Base-by-base conservation (phyloP, 2,888 invertebrate species). In the Boloria euphrosyne region DNA sequence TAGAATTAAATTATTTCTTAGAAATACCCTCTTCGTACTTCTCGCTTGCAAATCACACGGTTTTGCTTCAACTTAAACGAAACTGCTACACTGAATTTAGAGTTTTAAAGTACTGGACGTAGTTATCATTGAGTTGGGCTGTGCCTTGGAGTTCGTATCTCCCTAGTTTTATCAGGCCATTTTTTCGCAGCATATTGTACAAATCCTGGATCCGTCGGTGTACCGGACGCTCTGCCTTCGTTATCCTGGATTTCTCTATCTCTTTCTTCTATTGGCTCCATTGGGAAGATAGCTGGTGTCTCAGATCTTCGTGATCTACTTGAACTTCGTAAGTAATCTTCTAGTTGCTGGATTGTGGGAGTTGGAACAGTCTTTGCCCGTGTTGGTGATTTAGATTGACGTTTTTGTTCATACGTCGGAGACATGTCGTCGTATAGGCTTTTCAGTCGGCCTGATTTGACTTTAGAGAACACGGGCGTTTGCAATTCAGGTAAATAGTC, bases 181-280 rank as follows among this genome's bases (percentile, higher is more conserved):
- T 94, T 93, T 70, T 93, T 94, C 0, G 95, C 96, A 0, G 95
- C 94, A 78, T 95, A 95, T 76, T 95, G 94, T 2, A 96, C 96
- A 75, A 94, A 96, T 3, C 96, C 96, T 0, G 95, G 95, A 81
- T 96, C 95, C 0, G 94, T 94, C 0, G 96, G 95, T 0, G 95
- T 93, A n/a, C 94, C 95, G 0, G 94, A 93, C 0, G 93, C 93
- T 58, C 93, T 81, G 0, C 89, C 92, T 3, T 87, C 88, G 4
- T 79, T 76, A 43, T 87, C 89, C 1, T 82, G 75, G 1, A 78
- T 80, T 47, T 91, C 87, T 49, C 83, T 84, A 73, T 93, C 87
- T 49, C 83, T 85, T 73, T 93, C 91, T 62, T 84, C 87, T n/a
- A 89, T 89, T 0, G 94, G 93, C 58, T 93, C 90, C 84, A 93